Percentiles rank a stretch among this genome's conserved stretches.
Conservation (phyloP, 2,888 invertebrate species). For the Pocota personata region DNA sequence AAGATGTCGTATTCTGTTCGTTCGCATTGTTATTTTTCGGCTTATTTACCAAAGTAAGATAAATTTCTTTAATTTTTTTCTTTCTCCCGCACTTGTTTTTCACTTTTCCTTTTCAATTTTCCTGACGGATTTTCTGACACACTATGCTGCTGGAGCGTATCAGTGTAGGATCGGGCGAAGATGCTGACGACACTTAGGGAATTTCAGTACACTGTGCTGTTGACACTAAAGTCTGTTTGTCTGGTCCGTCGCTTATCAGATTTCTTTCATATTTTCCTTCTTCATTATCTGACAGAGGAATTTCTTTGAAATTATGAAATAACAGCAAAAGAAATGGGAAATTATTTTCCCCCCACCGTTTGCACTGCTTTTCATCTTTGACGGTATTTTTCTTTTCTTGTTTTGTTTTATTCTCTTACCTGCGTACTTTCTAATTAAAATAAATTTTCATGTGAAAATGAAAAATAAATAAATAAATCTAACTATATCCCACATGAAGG, state of each 20-base stretch:
- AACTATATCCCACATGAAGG: not conserved
- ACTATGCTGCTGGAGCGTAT: not conserved
- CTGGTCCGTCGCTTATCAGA: slow-evolving; percentile 40
- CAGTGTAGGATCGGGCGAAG: not conserved
- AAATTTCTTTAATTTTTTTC: slow-evolving; percentile 51
- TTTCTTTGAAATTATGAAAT: not conserved
- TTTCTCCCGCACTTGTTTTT: slow-evolving; percentile 1
- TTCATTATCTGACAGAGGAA: not conserved
- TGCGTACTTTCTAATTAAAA: slow-evolving; percentile 34
- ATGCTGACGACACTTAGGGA: not conserved
- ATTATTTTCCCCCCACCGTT: not conserved
- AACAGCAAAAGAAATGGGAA: not conserved
- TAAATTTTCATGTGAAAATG: slow-evolving; percentile 10
- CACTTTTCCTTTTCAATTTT: slow-evolving; percentile 36
- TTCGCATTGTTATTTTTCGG: slow-evolving; percentile 68
- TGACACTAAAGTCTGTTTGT: slow-evolving; percentile 32
- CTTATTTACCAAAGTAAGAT: slow-evolving; percentile 65
- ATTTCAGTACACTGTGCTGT: slow-evolving; percentile 2
- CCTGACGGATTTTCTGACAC: not conserved
- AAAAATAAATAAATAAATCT: not conserved
- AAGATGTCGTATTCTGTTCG: slow-evolving; percentile 69
- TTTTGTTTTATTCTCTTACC: not conserved
- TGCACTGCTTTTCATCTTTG: slow-evolving; percentile 35
- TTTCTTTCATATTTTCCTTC: slow-evolving; percentile 43
- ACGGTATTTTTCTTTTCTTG: not conserved